These are phyloP conservation scores for Eleutherodactylus coqui DNA, from an alignment of 2,797 vertebrate species.

Conservation along the genomic window DNA sequence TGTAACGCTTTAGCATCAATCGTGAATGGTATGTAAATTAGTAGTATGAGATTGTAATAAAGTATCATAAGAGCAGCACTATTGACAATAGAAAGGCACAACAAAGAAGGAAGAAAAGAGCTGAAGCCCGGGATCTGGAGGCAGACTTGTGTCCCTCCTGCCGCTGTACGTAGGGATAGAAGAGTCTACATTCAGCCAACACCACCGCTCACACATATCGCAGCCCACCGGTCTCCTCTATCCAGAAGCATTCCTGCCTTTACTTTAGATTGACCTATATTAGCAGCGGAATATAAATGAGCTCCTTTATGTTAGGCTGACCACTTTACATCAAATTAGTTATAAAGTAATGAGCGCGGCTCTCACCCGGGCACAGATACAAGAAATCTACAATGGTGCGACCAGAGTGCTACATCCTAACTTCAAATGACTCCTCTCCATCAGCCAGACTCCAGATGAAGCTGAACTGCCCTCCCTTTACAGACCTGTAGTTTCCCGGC, in stretches of 20 bases:
- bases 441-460: slow-evolving; percentile 9
- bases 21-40: no score
- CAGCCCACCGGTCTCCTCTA: not conserved
- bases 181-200: no score
- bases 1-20: no score
- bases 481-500: slow-evolving; percentile 38
- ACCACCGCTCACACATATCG: not conserved
- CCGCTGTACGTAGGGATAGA: no score
- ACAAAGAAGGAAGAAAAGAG: no score
- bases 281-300: slow-evolving; percentile 14
- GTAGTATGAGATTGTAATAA: no score
- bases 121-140: no score
- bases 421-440: slow-evolving; percentile 40
- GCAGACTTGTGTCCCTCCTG: no score
- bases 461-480: slow-evolving; percentile 20
- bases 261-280: slow-evolving; percentile 18
- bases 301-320: not conserved
- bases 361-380: not conserved
- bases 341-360: slow-evolving; percentile 36
- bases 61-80: no score
- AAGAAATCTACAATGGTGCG: slow-evolving; percentile 5
- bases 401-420: slow-evolving; percentile 9
- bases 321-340: slow-evolving; percentile 41
- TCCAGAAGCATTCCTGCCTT: not conserved
- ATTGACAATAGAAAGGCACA: no score